phyloP scores from a whole-genome alignment of 1,140 invertebrate species.

The Zaprionus tsacasi region DNA sequence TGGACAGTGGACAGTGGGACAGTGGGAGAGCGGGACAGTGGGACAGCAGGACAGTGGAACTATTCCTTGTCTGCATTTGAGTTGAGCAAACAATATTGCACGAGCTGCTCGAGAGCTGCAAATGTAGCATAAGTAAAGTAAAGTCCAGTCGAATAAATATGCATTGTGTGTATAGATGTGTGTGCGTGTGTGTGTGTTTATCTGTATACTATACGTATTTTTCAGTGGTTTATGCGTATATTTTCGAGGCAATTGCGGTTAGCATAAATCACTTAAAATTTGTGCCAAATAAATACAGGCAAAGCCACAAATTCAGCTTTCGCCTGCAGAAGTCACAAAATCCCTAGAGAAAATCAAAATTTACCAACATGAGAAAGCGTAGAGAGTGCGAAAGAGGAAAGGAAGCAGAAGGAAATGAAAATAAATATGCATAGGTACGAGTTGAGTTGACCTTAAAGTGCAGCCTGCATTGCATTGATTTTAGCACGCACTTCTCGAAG shows the following conservation, averaged over 20 bases:
- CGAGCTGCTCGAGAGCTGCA: conserved; percentile 32
- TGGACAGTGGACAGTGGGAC: conserved; percentile 18
- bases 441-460: conserved; percentile 37
- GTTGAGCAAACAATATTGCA: conserved; percentile 68
- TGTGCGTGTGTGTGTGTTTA: conserved; percentile 10
- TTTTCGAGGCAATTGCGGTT: conserved; percentile 69
- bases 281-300: conserved; percentile 75
- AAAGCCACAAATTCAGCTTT: conserved; percentile 68
- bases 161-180: conserved; percentile 40
- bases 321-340: conserved; percentile 63
- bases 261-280: conserved; percentile 82
- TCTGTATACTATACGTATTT: conserved; percentile 54
- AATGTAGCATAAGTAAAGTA: conserved; percentile 80
- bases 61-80: conserved; percentile 51
- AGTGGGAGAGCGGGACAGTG: conserved; percentile 9
- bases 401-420: conserved; percentile 23
- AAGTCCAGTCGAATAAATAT: conserved; percentile 76
- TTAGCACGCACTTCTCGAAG: background rate
- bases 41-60: conserved; percentile 10
- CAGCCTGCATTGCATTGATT: background rate
- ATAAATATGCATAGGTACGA: conserved; percentile 41
- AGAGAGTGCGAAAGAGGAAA: background rate
- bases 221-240: conserved; percentile 60
- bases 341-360: conserved; percentile 25
- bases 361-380: conserved; percentile 5